Conservation (phyloP, 2,888 invertebrate genomes). For the Phengaris alcon region DNA sequence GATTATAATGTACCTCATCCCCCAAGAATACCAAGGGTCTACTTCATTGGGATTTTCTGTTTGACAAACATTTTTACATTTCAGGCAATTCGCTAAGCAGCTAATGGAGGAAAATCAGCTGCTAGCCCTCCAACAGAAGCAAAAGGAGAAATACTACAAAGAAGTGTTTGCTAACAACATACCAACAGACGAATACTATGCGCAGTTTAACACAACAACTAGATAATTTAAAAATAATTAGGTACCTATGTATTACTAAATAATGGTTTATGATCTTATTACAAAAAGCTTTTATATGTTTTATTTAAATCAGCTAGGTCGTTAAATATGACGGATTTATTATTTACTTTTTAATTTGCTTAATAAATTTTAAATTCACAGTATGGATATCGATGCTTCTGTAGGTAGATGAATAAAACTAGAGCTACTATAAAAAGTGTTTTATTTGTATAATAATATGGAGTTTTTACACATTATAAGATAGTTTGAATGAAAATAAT, state of each 20-base stretch:
- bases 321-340: neutral
- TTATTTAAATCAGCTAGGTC: too few relatives aligned
- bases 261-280: too few relatives aligned
- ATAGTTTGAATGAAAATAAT: too few relatives aligned
- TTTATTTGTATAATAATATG: neutral
- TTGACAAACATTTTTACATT: slow-evolving; percentile 35
- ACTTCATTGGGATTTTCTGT: too few relatives aligned
- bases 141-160: slow-evolving; percentile 84
- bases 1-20: too few relatives aligned
- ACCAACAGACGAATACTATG: slow-evolving; percentile 88
- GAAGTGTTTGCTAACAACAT: slow-evolving; percentile 87
- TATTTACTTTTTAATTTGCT: neutral
- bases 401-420: neutral
- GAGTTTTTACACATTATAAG: too few relatives aligned
- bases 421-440: neutral
- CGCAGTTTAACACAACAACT: slow-evolving; percentile 93
- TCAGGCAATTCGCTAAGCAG: slow-evolving; percentile 80
- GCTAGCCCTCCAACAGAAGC: slow-evolving; percentile 87
- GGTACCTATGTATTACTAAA: too few relatives aligned
- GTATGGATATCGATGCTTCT: neutral
- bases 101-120: slow-evolving; percentile 86
- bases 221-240: slow-evolving; percentile 74
- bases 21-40: too few relatives aligned
- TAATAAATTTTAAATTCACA: neutral
- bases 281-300: neutral